Evolutionary conservation across 2,113 vertebrate species (phyloP), one percentile per base, ranked within the genome.

Genomic region (Oplegnathus fasciatus): DNA sequence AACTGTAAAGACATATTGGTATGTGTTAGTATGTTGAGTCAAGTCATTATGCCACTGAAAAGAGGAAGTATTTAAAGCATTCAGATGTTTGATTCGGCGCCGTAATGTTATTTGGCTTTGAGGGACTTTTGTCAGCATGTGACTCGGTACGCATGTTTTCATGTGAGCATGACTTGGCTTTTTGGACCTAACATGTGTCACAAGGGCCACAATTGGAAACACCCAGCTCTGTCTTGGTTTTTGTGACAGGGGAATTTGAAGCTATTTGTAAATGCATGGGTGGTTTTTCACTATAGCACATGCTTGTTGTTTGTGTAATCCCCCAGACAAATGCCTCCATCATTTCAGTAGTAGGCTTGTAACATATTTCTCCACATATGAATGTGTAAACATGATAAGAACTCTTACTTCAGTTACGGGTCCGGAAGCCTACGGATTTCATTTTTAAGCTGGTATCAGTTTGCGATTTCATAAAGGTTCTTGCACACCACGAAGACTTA

Each of bases 211-310:
- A 2, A 17, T 26, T 84, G 89, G 89, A 87, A 92, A 90, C 79
- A 90, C 85, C 90, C 85, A 10, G 44, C 8, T 5, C 13, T 18
- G 32, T 81, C 66, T 67, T 78, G 42, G 10, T 72, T 52, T 37
- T 28, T 18, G 26, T 75, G 6, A 17, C 10, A 58, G 87, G 90
- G 93, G 81, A 88, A 88, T 83, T 90, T 67, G 62, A 46, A 7
- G n/a, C 24, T 87, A 40, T 73, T 79, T 76, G 10, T 75, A 5
- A 84, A 83, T 24, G 60, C 22, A 28, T 24, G 66, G 66, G 72
- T 84, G 55, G 1, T 83, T 89, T 87, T 61, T 82, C 20, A 74
- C 30, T 13, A 0, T 30, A 26, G 48, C 74, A 77, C 18, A 17
- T 46, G 30, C 4, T 5, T 26, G 17, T 60, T 30, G 1, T 75